Evolutionary conservation across 2,797 vertebrate species (phyloP).

Genomic region (Garrulus glandarius): DNA sequence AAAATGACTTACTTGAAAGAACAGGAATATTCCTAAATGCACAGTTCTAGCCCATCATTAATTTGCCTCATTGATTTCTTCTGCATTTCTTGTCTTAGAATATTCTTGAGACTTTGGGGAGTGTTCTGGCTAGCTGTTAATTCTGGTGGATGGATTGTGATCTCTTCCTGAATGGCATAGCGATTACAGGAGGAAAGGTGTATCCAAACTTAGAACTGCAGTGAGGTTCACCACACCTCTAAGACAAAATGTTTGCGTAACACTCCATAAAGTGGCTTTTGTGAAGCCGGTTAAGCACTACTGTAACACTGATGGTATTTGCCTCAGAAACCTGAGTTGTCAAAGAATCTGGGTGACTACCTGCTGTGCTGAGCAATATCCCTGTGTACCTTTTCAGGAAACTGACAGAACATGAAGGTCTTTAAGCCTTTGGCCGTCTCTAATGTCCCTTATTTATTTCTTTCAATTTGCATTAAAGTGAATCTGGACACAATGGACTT

Average conservation of each 20-base stretch:
- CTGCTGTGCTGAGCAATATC: background rate
- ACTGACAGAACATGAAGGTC: background rate
- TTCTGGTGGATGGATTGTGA: background rate
- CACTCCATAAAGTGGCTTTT: background rate
- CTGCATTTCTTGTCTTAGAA: background rate
- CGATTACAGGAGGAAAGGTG: background rate
- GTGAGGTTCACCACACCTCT: background rate
- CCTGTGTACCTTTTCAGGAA: background rate
- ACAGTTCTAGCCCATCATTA: background rate
- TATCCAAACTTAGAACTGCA: background rate
- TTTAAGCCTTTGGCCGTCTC: background rate
- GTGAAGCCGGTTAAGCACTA: background rate
- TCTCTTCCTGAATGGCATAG: background rate
- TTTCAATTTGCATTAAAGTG: background rate
- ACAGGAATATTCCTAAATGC: background rate
- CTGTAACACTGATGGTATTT: background rate
- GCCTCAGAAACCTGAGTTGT: background rate
- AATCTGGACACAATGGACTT: background rate
- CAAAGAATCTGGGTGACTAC: background rate
- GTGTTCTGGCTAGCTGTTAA: background rate
- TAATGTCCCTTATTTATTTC: background rate
- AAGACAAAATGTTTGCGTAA: background rate
- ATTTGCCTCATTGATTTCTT: background rate
- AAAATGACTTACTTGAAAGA: background rate
- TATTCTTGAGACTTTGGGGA: background rate